A percentile compares a stretch with the other conserved stretches of the same genome.
Conservation (phyloP, 2,113 vertebrate species). For the Phyllostomus hastatus region DNA sequence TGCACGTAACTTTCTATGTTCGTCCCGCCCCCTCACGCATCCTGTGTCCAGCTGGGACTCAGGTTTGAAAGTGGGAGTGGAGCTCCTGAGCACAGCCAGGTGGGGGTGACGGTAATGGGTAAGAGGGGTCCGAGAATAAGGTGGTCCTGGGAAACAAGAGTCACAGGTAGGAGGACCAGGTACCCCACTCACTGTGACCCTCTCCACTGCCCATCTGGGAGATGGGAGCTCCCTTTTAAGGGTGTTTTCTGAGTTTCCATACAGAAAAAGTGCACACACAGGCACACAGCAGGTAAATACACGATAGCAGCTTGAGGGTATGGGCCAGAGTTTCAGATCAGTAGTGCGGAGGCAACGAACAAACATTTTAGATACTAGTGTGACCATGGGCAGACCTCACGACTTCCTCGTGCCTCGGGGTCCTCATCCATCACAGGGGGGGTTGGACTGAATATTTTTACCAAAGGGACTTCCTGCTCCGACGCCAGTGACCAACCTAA, state of each 20-base stretch:
- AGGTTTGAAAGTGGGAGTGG: neutral
- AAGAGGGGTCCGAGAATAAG: too few species aligned
- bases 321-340: neutral
- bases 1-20: neutral
- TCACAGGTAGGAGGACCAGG: neutral
- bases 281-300: neutral
- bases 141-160: neutral
- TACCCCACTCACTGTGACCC: neutral
- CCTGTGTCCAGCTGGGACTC: neutral
- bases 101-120: too few species aligned
- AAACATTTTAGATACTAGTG: neutral
- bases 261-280: neutral
- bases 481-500: neutral
- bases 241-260: neutral
- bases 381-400: neutral
- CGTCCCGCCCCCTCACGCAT: too few species aligned
- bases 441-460: neutral
- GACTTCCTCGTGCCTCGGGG: neutral
- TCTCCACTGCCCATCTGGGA: neutral
- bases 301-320: neutral
- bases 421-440: neutral
- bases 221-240: neutral
- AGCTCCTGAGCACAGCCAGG: neutral
- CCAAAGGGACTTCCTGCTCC: neutral
- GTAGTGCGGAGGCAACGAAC: neutral